These are phyloP conservation scores for Hyperoplus immaculatus DNA, from an alignment of 2,797 vertebrate species.

Conservation along the genomic window DNA sequence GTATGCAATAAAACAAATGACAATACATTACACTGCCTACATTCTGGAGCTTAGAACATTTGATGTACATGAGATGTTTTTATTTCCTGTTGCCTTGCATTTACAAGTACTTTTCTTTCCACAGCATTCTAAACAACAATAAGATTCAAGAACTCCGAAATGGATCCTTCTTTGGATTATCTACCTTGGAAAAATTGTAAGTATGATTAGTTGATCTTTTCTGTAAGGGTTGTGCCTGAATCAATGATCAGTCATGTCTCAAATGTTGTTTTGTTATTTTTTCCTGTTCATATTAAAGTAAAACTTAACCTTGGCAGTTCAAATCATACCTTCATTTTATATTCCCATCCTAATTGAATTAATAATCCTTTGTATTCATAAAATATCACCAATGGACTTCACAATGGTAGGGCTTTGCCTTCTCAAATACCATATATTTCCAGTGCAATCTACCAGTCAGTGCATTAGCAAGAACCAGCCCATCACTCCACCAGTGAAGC, in stretches of 20 bases:
- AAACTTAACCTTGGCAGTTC: not conserved
- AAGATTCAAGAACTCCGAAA: slow-evolving; percentile 96
- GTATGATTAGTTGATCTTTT: slow-evolving; percentile 64
- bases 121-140: slow-evolving; percentile 97
- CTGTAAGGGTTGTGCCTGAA: not conserved
- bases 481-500: slow-evolving; percentile 47
- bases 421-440: slow-evolving; percentile 24
- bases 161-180: slow-evolving; percentile 93
- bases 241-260: not conserved
- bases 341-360: not conserved
- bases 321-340: not conserved
- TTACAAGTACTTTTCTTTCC: slow-evolving; percentile 55
- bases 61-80: not conserved
- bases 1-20: not conserved
- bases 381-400: not conserved
- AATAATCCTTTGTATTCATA: not conserved
- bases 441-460: slow-evolving; percentile 13
- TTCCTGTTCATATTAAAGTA: not conserved
- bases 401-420: slow-evolving; percentile 1
- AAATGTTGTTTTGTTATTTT: not conserved
- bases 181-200: slow-evolving; percentile 95
- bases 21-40: no score
- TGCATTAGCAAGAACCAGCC: slow-evolving; percentile 51
- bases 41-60: not conserved
- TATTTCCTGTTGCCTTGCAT: slow-evolving; percentile 1